Evolutionary conservation across 2,888 invertebrate species (phyloP).

Genomic region (Teleiodes luculella): DNA sequence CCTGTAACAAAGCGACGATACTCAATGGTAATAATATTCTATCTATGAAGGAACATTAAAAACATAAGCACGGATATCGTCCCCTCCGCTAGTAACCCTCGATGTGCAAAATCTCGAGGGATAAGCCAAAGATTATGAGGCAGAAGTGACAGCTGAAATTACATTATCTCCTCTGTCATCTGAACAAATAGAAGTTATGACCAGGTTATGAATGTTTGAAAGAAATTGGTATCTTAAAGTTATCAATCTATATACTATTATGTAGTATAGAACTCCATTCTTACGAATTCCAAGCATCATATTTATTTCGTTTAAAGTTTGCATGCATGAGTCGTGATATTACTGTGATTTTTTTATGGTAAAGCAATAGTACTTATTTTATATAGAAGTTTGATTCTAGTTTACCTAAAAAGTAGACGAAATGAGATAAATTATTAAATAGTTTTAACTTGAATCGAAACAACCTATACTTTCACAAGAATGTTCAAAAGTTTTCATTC

Average conservation of each 20-base stretch:
- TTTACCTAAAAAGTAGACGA: too few relatives aligned
- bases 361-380: too few relatives aligned
- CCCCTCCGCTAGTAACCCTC: slow-evolving; percentile 39
- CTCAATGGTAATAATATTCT: slow-evolving; percentile 30
- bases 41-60: slow-evolving; percentile 43
- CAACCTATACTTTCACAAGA: neutral
- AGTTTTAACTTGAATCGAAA: neutral
- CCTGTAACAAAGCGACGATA: slow-evolving; percentile 1
- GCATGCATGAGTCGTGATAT: neutral
- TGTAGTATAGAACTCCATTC: too few relatives aligned
- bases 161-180: too few relatives aligned
- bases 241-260: too few relatives aligned
- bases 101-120: slow-evolving; percentile 45
- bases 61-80: slow-evolving; percentile 50
- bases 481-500: slow-evolving; percentile 17
- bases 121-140: slow-evolving; percentile 43
- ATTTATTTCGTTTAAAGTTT: too few relatives aligned
- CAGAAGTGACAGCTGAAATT: slow-evolving; percentile 26
- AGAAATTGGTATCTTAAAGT: too few relatives aligned
- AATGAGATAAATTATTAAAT: neutral
- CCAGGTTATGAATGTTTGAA: too few relatives aligned
- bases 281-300: too few relatives aligned
- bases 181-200: neutral
- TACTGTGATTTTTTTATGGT: too few relatives aligned
- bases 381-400: too few relatives aligned